These are phyloP conservation scores for Amphipoea oculea DNA, from an alignment of 2,888 invertebrate species.

Conservation along the genomic window DNA sequence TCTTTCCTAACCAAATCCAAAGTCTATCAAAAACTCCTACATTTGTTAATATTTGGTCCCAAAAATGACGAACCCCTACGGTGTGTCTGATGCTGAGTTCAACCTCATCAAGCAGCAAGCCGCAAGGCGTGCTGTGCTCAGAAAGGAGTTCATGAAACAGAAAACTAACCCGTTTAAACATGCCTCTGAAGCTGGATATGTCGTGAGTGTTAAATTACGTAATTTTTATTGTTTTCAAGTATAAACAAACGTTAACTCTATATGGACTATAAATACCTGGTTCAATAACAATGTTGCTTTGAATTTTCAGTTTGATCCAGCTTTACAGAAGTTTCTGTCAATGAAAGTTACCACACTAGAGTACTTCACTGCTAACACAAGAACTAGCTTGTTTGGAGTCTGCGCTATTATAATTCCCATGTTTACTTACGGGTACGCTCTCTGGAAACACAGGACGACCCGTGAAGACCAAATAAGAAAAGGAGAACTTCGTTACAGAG, in stretches of 20 bases:
- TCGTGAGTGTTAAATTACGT: conserved; percentile 92
- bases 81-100: conserved; percentile 88
- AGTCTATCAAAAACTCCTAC: conserved; percentile 35
- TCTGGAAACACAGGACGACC: conserved; percentile 88
- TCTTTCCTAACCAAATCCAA: conserved; percentile 15
- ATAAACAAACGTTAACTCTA: conserved; percentile 43
- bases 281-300: conserved; percentile 16
- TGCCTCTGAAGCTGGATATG: conserved; percentile 92
- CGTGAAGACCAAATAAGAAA: conserved; percentile 91
- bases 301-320: conserved; percentile 94
- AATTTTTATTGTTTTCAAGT: conserved; percentile 72
- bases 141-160: conserved; percentile 94
- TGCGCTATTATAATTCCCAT: conserved; percentile 90
- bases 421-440: conserved; percentile 85
- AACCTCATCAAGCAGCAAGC: conserved; percentile 91
- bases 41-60: conserved; percentile 6
- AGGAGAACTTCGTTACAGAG: conserved; percentile 94
- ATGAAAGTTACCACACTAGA: conserved; percentile 92
- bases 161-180: conserved; percentile 93
- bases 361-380: conserved; percentile 92
- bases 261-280: background rate
- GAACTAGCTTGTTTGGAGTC: conserved; percentile 88
- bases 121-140: conserved; percentile 90
- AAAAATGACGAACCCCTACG: conserved; percentile 88
- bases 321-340: conserved; percentile 93